These are phyloP conservation scores for Eremobia ochroleuca DNA, from an alignment of 2,888 invertebrate genomes.

Conservation along the genomic window DNA sequence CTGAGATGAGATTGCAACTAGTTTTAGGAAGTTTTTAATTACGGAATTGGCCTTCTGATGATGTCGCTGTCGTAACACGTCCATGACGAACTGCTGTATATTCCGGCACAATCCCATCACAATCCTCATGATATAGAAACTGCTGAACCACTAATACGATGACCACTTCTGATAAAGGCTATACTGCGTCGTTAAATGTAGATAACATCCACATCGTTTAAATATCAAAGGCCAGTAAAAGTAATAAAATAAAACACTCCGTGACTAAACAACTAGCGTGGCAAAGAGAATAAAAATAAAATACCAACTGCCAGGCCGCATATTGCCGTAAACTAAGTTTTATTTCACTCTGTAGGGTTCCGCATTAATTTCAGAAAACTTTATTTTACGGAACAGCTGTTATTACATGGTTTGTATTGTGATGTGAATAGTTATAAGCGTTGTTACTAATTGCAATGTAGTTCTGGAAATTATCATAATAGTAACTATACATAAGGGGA, in stretches of 20 bases:
- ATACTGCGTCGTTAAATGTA: neutral
- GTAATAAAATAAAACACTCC: neutral
- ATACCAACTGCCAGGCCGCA: slow-evolving; percentile 24
- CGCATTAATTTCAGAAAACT: slow-evolving; percentile 50
- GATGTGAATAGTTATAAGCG: slow-evolving; percentile 45
- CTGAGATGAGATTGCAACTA: no score
- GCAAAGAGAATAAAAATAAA: slow-evolving; percentile 52
- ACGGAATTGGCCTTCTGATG: no score
- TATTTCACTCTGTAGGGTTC: slow-evolving; percentile 46
- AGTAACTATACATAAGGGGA: neutral
- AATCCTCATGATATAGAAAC: neutral
- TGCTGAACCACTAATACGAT: neutral
- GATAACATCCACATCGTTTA: neutral
- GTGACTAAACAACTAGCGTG: slow-evolving; percentile 12
- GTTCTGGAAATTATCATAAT: neutral
- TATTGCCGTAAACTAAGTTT: slow-evolving; percentile 42
- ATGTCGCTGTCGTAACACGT: no score
- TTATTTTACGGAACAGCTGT: slow-evolving; percentile 40
- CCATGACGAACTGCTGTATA: neutral
- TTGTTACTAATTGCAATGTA: slow-evolving; percentile 17
- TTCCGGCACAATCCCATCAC: neutral
- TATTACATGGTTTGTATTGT: slow-evolving; percentile 41
- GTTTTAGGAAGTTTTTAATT: no score
- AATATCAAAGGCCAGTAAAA: neutral
- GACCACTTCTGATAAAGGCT: neutral